Percentiles rank a stretch among this genome's conserved stretches.
Conservation (phyloP, 1,140 invertebrate genomes). For the Atopsyche davidsoni region DNA sequence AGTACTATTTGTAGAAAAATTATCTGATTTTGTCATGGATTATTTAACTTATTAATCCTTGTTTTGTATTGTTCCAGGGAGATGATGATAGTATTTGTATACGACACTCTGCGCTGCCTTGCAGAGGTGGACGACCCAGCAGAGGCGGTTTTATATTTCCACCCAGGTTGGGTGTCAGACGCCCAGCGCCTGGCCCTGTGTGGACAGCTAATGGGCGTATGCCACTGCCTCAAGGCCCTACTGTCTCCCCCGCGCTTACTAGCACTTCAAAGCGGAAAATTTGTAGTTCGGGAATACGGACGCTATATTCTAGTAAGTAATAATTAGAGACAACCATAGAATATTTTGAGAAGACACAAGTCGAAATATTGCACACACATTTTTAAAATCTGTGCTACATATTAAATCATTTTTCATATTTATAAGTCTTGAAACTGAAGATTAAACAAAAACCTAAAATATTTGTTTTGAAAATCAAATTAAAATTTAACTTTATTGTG, state of each 20-base stretch:
- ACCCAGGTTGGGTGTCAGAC: constrained; percentile 78
- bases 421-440: no score
- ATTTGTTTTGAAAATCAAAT: no score
- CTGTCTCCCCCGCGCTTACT: constrained; percentile 69
- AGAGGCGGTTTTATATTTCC: constrained; percentile 80
- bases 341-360: no score
- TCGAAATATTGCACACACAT: no score
- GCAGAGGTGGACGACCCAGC: constrained; percentile 80
- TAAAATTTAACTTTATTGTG: no score
- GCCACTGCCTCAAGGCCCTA: constrained; percentile 66
- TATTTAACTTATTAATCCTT: constrained; percentile 26
- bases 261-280: constrained; percentile 76
- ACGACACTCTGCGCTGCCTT: constrained; percentile 70
- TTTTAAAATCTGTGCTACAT: no score
- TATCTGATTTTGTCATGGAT: neutral
- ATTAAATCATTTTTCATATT: no score
- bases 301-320: constrained; percentile 67
- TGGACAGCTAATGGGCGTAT: constrained; percentile 75
- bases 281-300: constrained; percentile 71
- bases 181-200: constrained; percentile 72
- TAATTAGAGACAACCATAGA: no score
- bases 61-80: constrained; percentile 53
- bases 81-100: constrained; percentile 83
- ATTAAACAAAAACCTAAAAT: no score
- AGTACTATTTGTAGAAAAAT: neutral